Evolutionary conservation across 2,888 invertebrate genomes (phyloP).

Genomic region (Drosophila meridiana): DNA sequence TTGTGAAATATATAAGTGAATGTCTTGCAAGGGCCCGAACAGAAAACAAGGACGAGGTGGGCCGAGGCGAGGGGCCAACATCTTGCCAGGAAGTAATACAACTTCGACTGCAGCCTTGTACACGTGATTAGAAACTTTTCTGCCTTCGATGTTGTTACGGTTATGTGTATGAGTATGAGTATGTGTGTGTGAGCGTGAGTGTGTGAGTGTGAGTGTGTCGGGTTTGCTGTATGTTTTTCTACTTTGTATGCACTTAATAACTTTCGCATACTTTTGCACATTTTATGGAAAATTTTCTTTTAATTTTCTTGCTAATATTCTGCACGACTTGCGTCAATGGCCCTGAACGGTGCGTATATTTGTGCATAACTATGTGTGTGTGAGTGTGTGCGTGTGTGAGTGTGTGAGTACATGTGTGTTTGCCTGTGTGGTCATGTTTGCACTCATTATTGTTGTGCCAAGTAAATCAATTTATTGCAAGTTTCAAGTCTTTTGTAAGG

Average conservation of each 20-base stretch:
- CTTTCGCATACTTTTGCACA: slow-evolving; percentile 80
- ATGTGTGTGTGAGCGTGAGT: slow-evolving; percentile 21
- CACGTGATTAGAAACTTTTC: slow-evolving; percentile 80
- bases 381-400: slow-evolving; percentile 3
- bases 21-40: slow-evolving; percentile 30
- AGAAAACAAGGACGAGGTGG: not conserved
- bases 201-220: slow-evolving; percentile 21
- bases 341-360: slow-evolving; percentile 22
- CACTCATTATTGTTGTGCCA: slow-evolving; percentile 70
- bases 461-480: slow-evolving; percentile 71
- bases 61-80: slow-evolving; percentile 30
- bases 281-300: slow-evolving; percentile 77
- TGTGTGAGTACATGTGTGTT: slow-evolving; percentile 13
- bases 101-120: slow-evolving; percentile 73
- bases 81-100: slow-evolving; percentile 69
- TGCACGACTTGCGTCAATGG: slow-evolving; percentile 57
- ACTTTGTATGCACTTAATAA: slow-evolving; percentile 81
- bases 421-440: slow-evolving; percentile 51
- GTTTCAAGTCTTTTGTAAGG: slow-evolving; percentile 66
- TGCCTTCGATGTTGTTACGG: slow-evolving; percentile 47
- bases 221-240: slow-evolving; percentile 66
- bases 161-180: slow-evolving; percentile 4
- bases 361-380: slow-evolving; percentile 8
- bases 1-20: slow-evolving; percentile 61
- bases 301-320: slow-evolving; percentile 65